Conservation (phyloP, 2,113 vertebrate species). For the Strigops habroptila region DNA sequence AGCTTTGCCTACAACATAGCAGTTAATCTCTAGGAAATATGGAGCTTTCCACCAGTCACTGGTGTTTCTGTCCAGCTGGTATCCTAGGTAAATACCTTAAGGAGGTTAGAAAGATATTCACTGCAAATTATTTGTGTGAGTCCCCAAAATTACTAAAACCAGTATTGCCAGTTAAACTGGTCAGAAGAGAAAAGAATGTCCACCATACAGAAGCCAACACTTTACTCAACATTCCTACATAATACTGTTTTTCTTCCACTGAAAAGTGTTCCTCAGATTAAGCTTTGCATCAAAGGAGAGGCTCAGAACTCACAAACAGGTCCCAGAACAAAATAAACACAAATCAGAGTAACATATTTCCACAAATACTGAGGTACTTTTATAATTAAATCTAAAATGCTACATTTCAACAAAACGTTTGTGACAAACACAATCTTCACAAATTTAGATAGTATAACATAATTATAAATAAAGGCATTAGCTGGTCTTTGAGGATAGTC, state of each 20-base stretch:
- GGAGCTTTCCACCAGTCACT: background rate
- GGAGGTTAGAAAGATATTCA: background rate
- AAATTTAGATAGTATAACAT: background rate
- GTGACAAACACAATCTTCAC: background rate
- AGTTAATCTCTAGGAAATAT: background rate
- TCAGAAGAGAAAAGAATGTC: background rate
- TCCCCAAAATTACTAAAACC: background rate
- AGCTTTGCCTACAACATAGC: background rate
- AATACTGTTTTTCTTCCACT: background rate
- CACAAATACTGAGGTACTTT: background rate
- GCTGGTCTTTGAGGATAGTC: background rate
- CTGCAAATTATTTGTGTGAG: background rate
- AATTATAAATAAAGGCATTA: background rate
- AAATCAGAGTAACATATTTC: background rate
- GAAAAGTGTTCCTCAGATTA: background rate
- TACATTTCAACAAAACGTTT: background rate
- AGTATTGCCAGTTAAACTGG: background rate
- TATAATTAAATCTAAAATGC: background rate
- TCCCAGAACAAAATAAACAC: background rate
- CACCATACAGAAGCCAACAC: background rate
- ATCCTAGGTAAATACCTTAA: background rate
- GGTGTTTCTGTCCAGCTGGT: background rate
- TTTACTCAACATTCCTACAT: background rate
- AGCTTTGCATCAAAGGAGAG: background rate
- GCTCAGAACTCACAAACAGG: background rate